Evolutionary conservation across 2,888 invertebrate species (phyloP).

Genomic region (Ormyrus pomaceus): DNA sequence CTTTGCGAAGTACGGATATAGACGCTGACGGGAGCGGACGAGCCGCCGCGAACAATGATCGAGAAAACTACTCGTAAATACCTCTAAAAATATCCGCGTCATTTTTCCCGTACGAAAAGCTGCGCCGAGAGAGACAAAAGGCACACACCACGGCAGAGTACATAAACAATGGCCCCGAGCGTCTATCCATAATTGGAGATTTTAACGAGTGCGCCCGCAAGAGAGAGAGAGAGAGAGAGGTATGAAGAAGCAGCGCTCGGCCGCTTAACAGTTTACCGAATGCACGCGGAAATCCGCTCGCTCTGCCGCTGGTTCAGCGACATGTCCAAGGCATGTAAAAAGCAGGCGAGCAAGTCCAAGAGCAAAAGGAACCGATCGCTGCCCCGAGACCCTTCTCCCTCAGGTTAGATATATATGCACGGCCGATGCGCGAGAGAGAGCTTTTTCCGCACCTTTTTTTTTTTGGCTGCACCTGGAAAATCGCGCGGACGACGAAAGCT

Average conservation of each 20-base stretch:
- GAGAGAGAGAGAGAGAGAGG: background rate
- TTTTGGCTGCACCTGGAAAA: background rate
- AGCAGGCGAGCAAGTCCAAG: constrained; percentile 48
- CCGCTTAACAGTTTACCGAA: constrained; percentile 1
- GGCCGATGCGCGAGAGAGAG: too few relatives aligned
- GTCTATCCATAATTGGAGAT: background rate
- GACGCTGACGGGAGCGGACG: too few relatives aligned
- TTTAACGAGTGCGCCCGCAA: background rate
- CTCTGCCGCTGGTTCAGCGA: background rate
- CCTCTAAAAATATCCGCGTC: too few relatives aligned
- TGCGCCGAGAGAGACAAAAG: background rate
- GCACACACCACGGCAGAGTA: background rate
- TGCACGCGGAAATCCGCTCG: background rate
- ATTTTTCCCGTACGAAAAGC: too few relatives aligned
- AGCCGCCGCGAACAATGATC: too few relatives aligned
- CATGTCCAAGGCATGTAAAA: constrained; percentile 51
- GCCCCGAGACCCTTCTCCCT: constrained; percentile 45
- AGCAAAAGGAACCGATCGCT: constrained; percentile 57
- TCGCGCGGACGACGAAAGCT: background rate
- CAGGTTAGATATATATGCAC: constrained; percentile 52
- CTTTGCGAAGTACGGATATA: too few relatives aligned
- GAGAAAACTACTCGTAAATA: too few relatives aligned
- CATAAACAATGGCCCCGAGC: background rate
- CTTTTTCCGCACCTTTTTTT: too few relatives aligned
- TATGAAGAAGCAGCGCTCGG: background rate